Conservation (phyloP, 23 tunicate genomes). For the Ascidia mentula region DNA sequence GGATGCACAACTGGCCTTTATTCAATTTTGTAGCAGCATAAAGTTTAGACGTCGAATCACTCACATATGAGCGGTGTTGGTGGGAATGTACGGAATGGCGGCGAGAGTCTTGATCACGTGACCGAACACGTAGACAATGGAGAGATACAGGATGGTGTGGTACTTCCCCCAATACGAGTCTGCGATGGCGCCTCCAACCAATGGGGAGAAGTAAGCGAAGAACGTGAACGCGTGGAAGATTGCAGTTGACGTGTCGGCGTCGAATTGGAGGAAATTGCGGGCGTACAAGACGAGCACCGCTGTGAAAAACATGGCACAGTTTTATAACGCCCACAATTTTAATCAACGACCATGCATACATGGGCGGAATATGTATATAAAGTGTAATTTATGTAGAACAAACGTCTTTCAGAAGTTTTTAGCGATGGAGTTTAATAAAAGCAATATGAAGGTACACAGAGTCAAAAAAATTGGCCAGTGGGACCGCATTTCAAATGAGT, state of each 20-base stretch:
- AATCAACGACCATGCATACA: too few species aligned
- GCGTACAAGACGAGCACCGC: slow-evolving; percentile 75
- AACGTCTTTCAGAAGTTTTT: too few species aligned
- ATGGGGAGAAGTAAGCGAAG: slow-evolving; percentile 80
- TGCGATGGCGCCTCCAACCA: slow-evolving; percentile 88
- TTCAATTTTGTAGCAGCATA: too few species aligned
- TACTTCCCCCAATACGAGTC: slow-evolving; percentile 93
- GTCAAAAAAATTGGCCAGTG: too few species aligned
- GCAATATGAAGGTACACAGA: too few species aligned
- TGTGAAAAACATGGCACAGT: slow-evolving; percentile 22
- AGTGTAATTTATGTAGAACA: too few species aligned
- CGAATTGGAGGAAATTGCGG: slow-evolving; percentile 61
- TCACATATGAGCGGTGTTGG: slow-evolving; percentile 60
- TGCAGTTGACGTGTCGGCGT: slow-evolving; percentile 73
- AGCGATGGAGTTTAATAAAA: too few species aligned
- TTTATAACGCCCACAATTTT: too few species aligned
- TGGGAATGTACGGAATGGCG: slow-evolving; percentile 69
- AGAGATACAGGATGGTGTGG: slow-evolving; percentile 66
- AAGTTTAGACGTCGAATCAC: not conserved
- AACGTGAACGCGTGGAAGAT: slow-evolving; percentile 84
- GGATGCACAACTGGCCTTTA: too few species aligned
- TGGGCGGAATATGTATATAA: too few species aligned
- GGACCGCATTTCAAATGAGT: too few species aligned
- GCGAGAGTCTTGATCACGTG: slow-evolving; percentile 66
- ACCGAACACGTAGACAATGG: slow-evolving; percentile 70